These are phyloP conservation scores for Folsomia manolachei DNA, from an alignment of 2,888 invertebrate genomes.

Conservation along the genomic window DNA sequence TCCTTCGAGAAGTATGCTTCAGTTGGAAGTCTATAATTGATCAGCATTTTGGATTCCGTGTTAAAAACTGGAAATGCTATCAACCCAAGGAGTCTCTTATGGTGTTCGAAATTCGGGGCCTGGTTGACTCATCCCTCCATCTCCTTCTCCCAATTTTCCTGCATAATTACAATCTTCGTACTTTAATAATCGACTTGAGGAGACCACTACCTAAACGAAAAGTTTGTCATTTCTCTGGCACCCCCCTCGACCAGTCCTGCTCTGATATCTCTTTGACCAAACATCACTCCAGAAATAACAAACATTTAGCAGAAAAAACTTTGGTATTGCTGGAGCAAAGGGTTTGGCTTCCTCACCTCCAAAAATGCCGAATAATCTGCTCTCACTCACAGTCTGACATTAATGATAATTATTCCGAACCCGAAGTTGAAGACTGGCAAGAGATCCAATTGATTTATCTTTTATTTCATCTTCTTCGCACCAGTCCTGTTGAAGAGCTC, in stretches of 20 bases:
- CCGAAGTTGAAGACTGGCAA: neutral
- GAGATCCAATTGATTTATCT: neutral
- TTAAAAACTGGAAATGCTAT: neutral
- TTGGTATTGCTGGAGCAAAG: neutral
- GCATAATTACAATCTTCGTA: neutral
- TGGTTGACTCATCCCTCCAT: neutral
- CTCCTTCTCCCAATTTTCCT: neutral
- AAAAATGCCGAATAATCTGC: slow-evolving; percentile 5
- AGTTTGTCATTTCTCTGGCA: no score
- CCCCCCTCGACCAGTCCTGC: no score
- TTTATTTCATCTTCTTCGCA: neutral
- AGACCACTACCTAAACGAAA: no score
- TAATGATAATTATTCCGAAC: no score
- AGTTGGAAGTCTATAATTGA: neutral
- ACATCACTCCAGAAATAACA: no score
- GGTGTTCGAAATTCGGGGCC: neutral
- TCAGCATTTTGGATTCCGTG: neutral
- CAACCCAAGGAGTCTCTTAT: neutral
- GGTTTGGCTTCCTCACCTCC: neutral
- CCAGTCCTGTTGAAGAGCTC: neutral
- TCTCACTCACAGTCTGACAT: no score
- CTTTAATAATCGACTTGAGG: neutral
- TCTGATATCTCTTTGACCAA: neutral
- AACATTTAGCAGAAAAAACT: no score
- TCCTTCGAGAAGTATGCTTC: neutral